These are phyloP conservation scores for Mustela erminea DNA, from an alignment of 2,797 vertebrate genomes.

Conservation along the genomic window DNA sequence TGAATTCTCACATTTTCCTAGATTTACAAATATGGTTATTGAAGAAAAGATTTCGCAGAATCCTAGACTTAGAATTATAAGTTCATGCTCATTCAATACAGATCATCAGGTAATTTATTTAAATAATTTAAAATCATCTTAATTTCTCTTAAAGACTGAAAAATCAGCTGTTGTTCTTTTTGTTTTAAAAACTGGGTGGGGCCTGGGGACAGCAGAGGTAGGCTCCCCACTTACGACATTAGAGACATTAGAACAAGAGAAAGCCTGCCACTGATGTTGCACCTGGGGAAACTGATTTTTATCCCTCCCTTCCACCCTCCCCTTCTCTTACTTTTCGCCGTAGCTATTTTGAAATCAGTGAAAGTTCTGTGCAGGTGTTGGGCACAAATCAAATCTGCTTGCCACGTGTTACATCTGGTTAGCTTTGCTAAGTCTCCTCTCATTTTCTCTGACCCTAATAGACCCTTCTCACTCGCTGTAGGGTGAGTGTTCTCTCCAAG, in stretches of 20 bases:
- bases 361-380: neutral
- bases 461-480: neutral
- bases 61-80: slow-evolving; percentile 24
- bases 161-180: neutral
- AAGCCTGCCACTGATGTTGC: neutral
- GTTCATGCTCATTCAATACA: neutral
- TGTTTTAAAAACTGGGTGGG: neutral
- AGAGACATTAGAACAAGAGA: neutral
- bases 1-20: neutral
- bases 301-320: neutral
- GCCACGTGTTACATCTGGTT: neutral
- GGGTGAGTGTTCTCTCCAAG: neutral
- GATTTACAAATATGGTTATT: slow-evolving; percentile 27
- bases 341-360: neutral
- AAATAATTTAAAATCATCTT: neutral
- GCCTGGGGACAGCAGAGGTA: neutral
- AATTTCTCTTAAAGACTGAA: neutral
- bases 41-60: slow-evolving; percentile 26
- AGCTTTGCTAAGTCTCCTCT: neutral
- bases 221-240: neutral
- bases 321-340: neutral
- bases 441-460: neutral
- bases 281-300: neutral
- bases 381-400: neutral
- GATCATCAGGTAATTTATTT: neutral